These are phyloP conservation scores for Ischnura elegans DNA, from an alignment of 2,888 invertebrate genomes.

Conservation along the genomic window DNA sequence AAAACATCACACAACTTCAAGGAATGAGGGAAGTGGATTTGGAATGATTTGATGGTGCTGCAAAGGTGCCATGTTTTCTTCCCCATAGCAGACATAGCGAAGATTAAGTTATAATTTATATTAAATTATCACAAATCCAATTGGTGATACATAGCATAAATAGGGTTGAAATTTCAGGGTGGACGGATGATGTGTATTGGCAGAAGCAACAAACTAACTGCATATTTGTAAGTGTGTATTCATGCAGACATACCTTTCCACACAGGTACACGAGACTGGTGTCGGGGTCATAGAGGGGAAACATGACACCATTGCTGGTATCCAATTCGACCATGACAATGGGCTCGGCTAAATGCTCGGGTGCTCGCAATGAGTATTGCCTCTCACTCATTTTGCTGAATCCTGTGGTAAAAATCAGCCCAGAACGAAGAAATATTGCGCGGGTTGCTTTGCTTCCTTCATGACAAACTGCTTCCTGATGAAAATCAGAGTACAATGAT, in stretches of 20 bases:
- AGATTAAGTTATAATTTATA: too few relatives aligned
- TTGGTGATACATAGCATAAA: too few relatives aligned
- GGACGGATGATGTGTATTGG: too few relatives aligned
- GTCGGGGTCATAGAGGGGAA: constrained; percentile 97
- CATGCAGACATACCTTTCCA: constrained; percentile 88
- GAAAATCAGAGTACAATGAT: constrained; percentile 54
- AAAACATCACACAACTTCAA: too few relatives aligned
- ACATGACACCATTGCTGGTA: constrained; percentile 97
- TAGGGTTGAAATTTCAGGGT: too few relatives aligned
- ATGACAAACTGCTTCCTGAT: constrained; percentile 90
- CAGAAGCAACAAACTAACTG: too few relatives aligned
- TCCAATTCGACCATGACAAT: constrained; percentile 96
- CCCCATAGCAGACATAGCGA: too few relatives aligned
- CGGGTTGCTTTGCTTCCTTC: constrained; percentile 96
- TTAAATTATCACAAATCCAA: too few relatives aligned
- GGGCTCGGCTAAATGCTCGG: constrained; percentile 91
- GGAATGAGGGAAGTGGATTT: too few relatives aligned
- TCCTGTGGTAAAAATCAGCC: constrained; percentile 95
- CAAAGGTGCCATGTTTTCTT: too few relatives aligned
- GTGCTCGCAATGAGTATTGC: constrained; percentile 96
- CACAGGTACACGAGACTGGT: constrained; percentile 96
- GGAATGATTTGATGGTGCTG: too few relatives aligned
- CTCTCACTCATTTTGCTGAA: constrained; percentile 99
- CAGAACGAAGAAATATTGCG: constrained; percentile 94
- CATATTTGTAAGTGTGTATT: too few relatives aligned